These are phyloP conservation scores for Metellina segmentata DNA, from an alignment of 2,888 invertebrate genomes.

Conservation along the genomic window DNA sequence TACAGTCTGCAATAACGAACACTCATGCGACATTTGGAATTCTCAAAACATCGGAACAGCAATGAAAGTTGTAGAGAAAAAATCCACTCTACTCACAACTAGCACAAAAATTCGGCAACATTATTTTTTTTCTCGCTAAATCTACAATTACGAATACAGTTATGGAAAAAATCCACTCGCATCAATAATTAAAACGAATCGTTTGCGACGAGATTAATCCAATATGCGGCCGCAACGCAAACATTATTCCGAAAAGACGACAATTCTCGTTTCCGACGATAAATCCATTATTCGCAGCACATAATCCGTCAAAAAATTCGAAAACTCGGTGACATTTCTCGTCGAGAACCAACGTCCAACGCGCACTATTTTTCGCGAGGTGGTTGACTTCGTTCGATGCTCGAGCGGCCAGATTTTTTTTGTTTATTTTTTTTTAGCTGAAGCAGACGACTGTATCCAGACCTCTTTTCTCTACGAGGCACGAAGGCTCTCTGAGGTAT, in stretches of 20 bases:
- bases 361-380: slow-evolving; percentile 48
- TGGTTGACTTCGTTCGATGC: slow-evolving; percentile 64
- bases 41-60: background rate
- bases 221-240: slow-evolving; percentile 21
- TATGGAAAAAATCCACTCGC: slow-evolving; percentile 18
- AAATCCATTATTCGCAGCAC: slow-evolving; percentile 34
- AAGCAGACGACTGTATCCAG: slow-evolving; percentile 11
- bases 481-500: slow-evolving; percentile 63
- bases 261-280: background rate
- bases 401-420: slow-evolving; percentile 32
- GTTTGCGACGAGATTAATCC: slow-evolving; percentile 31
- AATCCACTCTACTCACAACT: slow-evolving; percentile 8
- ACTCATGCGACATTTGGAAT: background rate
- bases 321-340: slow-evolving; percentile 36
- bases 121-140: background rate
- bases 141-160: background rate
- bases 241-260: slow-evolving; percentile 20
- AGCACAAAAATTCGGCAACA: background rate
- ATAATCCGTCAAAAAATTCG: slow-evolving; percentile 57
- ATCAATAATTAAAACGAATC: background rate
- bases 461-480: slow-evolving; percentile 50
- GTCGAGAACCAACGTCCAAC: slow-evolving; percentile 12
- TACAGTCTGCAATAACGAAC: background rate
- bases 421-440: slow-evolving; percentile 5
- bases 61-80: slow-evolving; percentile 22